phyloP scores from a whole-genome alignment of 2,113 vertebrate species.

The Alligator mississippiensis region DNA sequence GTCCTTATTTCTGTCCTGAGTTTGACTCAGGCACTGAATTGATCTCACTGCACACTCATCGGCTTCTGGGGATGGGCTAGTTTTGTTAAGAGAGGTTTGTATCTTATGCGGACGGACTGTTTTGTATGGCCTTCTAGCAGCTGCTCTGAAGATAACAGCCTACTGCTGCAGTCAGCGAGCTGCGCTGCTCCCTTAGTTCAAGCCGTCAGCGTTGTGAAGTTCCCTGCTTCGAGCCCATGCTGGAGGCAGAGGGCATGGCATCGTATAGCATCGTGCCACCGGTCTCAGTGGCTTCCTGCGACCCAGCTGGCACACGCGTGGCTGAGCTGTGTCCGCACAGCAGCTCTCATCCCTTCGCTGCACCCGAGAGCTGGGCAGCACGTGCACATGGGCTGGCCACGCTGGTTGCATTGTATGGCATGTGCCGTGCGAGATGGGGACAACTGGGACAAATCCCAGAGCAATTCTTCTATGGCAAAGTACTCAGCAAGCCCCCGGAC shows the following conservation, averaged over 20 bases:
- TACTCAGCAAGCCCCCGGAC: neutral
- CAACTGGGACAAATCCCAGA: neutral
- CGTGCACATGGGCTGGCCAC: neutral
- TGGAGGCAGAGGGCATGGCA: neutral
- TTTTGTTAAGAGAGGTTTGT: neutral
- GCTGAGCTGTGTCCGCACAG: neutral
- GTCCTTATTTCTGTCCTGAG: neutral
- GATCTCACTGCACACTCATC: neutral
- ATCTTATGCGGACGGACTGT: neutral
- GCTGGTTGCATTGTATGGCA: neutral
- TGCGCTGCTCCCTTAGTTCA: neutral
- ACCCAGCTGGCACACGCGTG: neutral
- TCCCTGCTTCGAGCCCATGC: neutral
- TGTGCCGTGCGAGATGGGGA: neutral
- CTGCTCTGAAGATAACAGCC: neutral
- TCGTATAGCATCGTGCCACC: neutral
- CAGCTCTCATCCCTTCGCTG: no score
- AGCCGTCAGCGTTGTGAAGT: neutral
- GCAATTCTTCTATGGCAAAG: neutral
- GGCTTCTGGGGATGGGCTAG: neutral
- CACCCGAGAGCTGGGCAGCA: no score
- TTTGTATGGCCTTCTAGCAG: neutral
- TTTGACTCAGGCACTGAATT: neutral
- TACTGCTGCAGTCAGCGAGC: neutral
- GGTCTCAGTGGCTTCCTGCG: no score